Conservation (phyloP, 2,113 vertebrate genomes). For the Alethe castanea region DNA sequence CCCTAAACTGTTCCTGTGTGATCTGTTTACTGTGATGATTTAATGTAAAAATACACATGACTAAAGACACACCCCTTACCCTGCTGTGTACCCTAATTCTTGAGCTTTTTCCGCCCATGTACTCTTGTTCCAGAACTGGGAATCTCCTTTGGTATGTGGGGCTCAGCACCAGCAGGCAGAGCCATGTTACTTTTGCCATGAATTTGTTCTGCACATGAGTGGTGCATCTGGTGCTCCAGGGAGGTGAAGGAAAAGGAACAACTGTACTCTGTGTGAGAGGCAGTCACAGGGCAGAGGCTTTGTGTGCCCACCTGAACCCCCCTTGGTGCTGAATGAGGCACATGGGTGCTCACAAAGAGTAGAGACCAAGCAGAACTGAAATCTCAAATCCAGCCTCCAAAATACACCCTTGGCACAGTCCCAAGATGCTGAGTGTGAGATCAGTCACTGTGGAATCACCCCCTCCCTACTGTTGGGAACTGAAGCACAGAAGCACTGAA, state of each 20-base stretch:
- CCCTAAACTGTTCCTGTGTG: background rate
- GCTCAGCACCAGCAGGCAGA: background rate
- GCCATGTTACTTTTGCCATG: background rate
- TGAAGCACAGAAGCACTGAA: background rate
- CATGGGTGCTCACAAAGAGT: background rate
- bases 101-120: background rate
- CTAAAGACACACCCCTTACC: background rate
- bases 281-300: background rate
- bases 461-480: background rate
- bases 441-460: rapidly evolving
- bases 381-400: background rate
- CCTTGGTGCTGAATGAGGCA: background rate
- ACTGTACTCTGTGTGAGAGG: rapidly evolving
- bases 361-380: background rate
- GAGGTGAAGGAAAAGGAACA: background rate
- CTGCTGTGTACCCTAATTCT: background rate
- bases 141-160: background rate
- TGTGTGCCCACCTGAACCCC: background rate
- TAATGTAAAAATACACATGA: background rate
- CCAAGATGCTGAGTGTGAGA: rapidly evolving
- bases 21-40: background rate
- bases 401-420: background rate
- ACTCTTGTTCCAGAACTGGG: background rate
- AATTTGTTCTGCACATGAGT: rapidly evolving
- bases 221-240: background rate